phyloP scores from a whole-genome alignment of 2,113 vertebrate species.

The Bubo bubo region DNA sequence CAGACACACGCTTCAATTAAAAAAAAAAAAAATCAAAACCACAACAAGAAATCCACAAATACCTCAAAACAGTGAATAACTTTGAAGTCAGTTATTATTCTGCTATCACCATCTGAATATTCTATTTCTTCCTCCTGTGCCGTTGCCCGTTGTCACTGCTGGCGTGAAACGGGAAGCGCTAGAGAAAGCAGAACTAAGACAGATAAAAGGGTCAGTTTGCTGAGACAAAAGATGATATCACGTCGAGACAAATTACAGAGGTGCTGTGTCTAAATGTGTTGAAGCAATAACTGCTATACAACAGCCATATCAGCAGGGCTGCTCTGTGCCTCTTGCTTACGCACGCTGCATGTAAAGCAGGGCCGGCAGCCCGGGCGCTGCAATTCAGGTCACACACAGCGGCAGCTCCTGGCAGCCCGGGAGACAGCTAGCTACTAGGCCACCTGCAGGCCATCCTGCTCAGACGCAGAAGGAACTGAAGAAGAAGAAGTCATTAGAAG shows the following conservation, averaged over 20 bases:
- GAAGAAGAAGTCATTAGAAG: slow-evolving; percentile 71
- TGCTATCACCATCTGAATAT: not conserved
- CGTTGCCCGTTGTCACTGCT: not conserved
- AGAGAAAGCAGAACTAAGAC: slow-evolving; percentile 41
- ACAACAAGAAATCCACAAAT: not conserved
- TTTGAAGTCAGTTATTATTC: not conserved
- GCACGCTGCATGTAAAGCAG: slow-evolving; percentile 80
- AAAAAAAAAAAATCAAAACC: not conserved
- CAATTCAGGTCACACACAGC: slow-evolving; percentile 69
- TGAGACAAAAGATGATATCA: slow-evolving; percentile 72
- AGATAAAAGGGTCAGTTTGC: slow-evolving; percentile 67
- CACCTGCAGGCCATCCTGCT: slow-evolving; percentile 75
- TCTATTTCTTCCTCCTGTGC: not conserved
- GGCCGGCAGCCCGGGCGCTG: slow-evolving; percentile 37
- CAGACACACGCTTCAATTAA: not conserved
- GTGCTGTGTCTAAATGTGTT: slow-evolving; percentile 68
- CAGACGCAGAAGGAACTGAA: slow-evolving; percentile 44
- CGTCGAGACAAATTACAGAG: slow-evolving; percentile 71
- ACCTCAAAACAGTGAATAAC: not conserved
- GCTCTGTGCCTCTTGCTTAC: slow-evolving; percentile 73
- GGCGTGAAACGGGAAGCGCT: not conserved
- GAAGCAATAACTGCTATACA: slow-evolving; percentile 68
- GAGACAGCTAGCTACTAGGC: slow-evolving; percentile 67
- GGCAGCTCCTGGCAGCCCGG: slow-evolving; percentile 66
- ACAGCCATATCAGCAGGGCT: slow-evolving; percentile 72